Base-by-base conservation (phyloP, 1,140 invertebrate genomes). In the Hylaeus volcanicus region DNA sequence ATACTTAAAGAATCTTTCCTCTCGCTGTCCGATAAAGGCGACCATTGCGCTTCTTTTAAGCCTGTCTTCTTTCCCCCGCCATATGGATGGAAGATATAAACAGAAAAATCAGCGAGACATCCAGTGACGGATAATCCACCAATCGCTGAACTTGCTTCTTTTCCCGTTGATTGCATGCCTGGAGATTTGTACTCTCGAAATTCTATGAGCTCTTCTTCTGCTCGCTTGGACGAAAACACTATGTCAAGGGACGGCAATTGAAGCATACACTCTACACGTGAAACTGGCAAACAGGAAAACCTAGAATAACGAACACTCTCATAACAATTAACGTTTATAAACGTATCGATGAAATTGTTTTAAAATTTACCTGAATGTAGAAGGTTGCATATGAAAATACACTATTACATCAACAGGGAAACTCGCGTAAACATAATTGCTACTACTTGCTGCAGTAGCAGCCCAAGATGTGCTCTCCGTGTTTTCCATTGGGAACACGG, bases 371-470 rank as follows among this genome's bases (percentile, higher is more conserved):
- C 92, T 91, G 90, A 99, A 98, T 2, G 98, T 98, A 14, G 98
- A 99, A 0, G 98, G 98, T 90, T 99, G 98, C 96, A 99, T 99
- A 91, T 98, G 97, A 93, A 99, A 98, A 92, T 99, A 99, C 8
- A 99, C 98, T 86, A 99, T 98, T 11, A 99, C 98, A 94, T 99
- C 99, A 0, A 99, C 98, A 0, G 99, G 99, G 91, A 99, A 99
- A 77, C 98, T 98, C 12, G 97, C 96, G 89, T 98, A 98, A 78
- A 96, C 96, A 90, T 97, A 97, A 91, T 97, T 96, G 5, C 96
- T 96, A 90, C 95, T 95, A 79, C 94, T 94, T 5, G 95, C 92
- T 15, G 95, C 92, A 11, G 94, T 94, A 3, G 90, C 91, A 8
- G 89, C 92, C 14, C 93, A 91, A 86, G 91, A 93, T 53, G 92